Base-by-base conservation (phyloP, 2,113 vertebrate species). In the Cricetomys ansorgei region DNA sequence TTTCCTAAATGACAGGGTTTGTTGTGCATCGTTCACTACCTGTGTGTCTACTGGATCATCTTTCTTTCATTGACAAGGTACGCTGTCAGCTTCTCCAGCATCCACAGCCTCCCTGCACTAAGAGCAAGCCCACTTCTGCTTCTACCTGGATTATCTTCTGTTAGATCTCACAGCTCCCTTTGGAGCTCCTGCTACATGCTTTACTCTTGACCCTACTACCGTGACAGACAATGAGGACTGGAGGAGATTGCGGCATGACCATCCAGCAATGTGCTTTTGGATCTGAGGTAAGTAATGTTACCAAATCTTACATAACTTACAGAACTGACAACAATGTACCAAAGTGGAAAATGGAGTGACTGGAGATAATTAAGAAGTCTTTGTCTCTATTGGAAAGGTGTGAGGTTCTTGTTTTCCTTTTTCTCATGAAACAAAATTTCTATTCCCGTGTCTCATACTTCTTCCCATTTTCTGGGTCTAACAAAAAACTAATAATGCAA, bases 21-120 rank as follows among this genome's bases (percentile, higher is more conserved):
- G 97, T 99, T 57, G 89, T 99, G 50, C 87, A 96, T 11, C 92
- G 91, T 19, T 93, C 98, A 89, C 3, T 94, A 0, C 83, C 12
- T 0, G 99, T 99, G 7, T 99, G 99, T 98, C 97, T 99, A 1
- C 12, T 99, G 96, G 99, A 99, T 95, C 97, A 99, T 5, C 97
- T 98, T 40, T 97, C 98, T 3, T 98, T 99, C n/a, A 98, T 99
- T 73, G 99, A 99, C 89, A 98, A 96, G 69, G 97, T 98, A 62
- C 98, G 97, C 86, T 99, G 98, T 77, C 95, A 98, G 53, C 19
- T 98, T 92, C 77, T 84, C 34, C 94, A 92, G 53, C 95, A 65
- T 75, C n/a, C 1, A 10, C 55, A 92, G 8, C 37, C 85, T 84
- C 75, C 55, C 45, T 93, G 40, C 67, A 64, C 75, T 67, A 85